Evolutionary conservation across 1,140 invertebrate genomes (phyloP), one percentile per base, ranked within the genome.

Genomic region (Hycleus phaleratus): DNA sequence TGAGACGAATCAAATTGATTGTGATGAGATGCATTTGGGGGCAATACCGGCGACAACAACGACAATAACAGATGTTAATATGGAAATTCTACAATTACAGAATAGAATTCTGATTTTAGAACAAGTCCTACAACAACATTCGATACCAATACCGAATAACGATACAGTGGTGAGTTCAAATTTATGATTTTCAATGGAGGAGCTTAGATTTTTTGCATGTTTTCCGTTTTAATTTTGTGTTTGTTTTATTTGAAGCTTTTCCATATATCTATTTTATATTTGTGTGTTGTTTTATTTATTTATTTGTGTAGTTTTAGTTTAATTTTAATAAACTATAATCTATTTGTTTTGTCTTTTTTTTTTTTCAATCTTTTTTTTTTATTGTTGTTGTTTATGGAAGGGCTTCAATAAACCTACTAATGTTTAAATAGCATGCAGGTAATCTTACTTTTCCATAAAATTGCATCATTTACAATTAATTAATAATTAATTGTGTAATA

Each of bases 1-100:
- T 26, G 74, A 75, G 24, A 70, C 70, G 25, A 71, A 69, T 58
- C 74, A 77, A 62, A 74, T 68, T 56, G 74, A 72, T 7, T 68
- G 75, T 44, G 73, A 73, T 58, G 70, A 71, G 32, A 32, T 32
- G 32, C 32, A 32, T 32, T 32, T 32, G 4, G 7, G 7, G 7
- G 32, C 32, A 18, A 18, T 32, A 32, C 32, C 7, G 18, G 18
- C 18, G 18, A 71, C 71, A 4, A 60, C 32, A 62, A 62, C 46
- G 68, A 71, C 26, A 56, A 54, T 40, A 58, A 65, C 4, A 60
- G 67, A 32, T 32, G 49, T 42, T 25, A 48, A 67, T 32, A 32
- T 32, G 18, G 55, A 58, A 51, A 45, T 71, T 2, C 55, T 24
- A 18, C 50, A 62, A 24, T 56, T 71, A 38, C 68, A 72, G 49